Conservation (phyloP, 2,888 invertebrate genomes). For the Ommatoiulus sabulosus region DNA sequence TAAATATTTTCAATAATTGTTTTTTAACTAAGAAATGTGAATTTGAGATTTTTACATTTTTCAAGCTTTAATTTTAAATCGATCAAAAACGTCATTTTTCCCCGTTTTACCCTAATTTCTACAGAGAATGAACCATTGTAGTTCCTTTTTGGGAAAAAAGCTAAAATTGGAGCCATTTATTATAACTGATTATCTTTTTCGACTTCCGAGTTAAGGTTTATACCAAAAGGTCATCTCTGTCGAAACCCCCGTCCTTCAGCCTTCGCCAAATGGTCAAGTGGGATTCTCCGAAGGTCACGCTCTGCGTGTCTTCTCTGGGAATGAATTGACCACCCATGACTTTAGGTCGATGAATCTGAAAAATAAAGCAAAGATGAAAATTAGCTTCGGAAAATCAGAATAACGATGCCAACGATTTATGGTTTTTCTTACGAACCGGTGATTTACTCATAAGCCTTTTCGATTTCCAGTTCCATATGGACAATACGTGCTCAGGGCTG, state of each 20-base stretch:
- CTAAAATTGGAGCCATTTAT: no score
- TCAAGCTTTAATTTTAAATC: no score
- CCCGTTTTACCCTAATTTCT: no score
- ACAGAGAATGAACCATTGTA: no score
- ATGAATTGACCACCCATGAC: constrained; percentile 90
- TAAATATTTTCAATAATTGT: no score
- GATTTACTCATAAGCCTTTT: constrained; percentile 93
- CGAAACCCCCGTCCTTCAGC: constrained; percentile 90
- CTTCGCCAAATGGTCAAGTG: constrained; percentile 94
- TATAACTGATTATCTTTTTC: no score
- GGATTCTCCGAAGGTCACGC: constrained; percentile 91
- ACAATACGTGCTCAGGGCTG: constrained; percentile 87
- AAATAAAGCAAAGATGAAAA: neutral
- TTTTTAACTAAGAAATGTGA: no score
- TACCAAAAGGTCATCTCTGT: constrained; percentile 83
- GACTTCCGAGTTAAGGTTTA: constrained; percentile 4
- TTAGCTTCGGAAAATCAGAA: neutral
- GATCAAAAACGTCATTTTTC: no score
- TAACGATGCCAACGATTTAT: neutral
- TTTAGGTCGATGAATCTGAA: constrained; percentile 88
- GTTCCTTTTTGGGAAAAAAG: no score
- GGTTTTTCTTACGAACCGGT: constrained; percentile 77
- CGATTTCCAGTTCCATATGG: constrained; percentile 97
- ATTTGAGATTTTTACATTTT: no score
- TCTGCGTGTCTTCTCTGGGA: constrained; percentile 88